A percentile compares a stretch with the other conserved stretches of the same genome.
These are phyloP conservation scores for Anser cygnoides DNA, from an alignment of 2,113 vertebrate genomes.

Conservation along the genomic window DNA sequence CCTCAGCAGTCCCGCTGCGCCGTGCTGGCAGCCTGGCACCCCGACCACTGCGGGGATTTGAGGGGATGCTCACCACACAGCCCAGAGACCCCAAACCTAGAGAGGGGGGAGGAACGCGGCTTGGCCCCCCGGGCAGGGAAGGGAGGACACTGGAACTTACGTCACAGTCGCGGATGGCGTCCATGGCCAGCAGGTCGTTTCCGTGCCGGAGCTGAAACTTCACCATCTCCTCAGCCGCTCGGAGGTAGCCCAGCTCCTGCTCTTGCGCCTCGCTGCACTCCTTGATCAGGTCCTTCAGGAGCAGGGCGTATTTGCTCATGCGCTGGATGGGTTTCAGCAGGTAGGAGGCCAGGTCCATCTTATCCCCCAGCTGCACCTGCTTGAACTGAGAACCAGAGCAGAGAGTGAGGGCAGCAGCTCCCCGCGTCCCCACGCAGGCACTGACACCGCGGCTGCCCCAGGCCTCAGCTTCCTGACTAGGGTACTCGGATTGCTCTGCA, in stretches of 20 bases:
- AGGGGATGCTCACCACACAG: neutral
- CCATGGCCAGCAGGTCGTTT: slow-evolving; percentile 97
- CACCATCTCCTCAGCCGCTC: slow-evolving; percentile 90
- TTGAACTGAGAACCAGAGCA: slow-evolving; percentile 80
- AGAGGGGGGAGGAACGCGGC: neutral
- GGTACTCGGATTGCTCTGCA: accelerated
- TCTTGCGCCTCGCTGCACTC: slow-evolving; percentile 86
- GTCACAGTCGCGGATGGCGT: slow-evolving; percentile 93
- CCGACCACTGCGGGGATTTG: neutral
- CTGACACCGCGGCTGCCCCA: neutral
- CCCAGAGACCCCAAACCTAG: neutral
- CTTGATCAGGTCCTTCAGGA: slow-evolving; percentile 94
- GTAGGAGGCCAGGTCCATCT: slow-evolving; percentile 96
- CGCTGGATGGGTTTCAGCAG: slow-evolving; percentile 95
- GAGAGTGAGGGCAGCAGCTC: neutral
- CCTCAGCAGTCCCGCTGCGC: neutral
- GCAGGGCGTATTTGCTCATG: slow-evolving; percentile 94
- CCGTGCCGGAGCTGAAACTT: slow-evolving; percentile 95
- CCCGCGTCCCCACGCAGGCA: neutral
- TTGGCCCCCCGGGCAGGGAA: neutral
- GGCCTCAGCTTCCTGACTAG: neutral
- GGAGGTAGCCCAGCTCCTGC: slow-evolving; percentile 89
- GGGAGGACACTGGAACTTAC: slow-evolving; percentile 73
- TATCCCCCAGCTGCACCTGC: slow-evolving; percentile 90
- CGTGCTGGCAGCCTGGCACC: neutral